Base-by-base conservation (phyloP, 2,113 vertebrate species). In the Aspiorhynchus laticeps region DNA sequence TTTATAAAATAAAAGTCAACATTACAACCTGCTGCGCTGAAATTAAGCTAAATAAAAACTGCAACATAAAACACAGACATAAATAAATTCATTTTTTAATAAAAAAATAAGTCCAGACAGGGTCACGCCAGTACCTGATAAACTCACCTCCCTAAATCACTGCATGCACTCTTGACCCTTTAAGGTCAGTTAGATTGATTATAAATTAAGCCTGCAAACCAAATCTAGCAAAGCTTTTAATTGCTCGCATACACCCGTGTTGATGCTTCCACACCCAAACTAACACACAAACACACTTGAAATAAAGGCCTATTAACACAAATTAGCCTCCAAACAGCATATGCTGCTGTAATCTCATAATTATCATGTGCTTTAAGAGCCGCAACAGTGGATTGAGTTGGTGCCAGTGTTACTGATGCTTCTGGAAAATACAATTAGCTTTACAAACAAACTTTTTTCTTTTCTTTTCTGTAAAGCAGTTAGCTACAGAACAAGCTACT, bases 271-370 rank as follows among this genome's bases (percentile, higher is more conserved):
- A 38, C 83, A 76, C 83, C 31, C 71, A 85, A 17, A 31, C 71
- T 56, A 26, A 24, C 43, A 71, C 77, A 77, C 71, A 84, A 17
- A 77, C 87, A 80, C 69, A 85, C 36, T 38, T 15, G 24, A 80
- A 24, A 31, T 59, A 88, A 84, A 91, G 88, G 59, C 56, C 67
- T 73, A 26, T 26, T 8, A 5, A 24, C 73, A 46, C 24, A n/a
- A 15, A 46, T 46, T 12, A 75, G 24, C 24, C 38, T 46, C 12
- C 24, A 75, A 75, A 75, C 73, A 43, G 11, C 24, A 46, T 75
- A 11, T 8, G 73, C 5, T n/a, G 12, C 38, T 3, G 24, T 75
- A 46, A 75, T 75, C 73, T 75, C 12, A 15, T 75, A 46, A 75
- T 75, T 15, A 75, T 26, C 24, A 0, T 7, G 38, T 26, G 41